These are phyloP conservation scores for Dolichotis patagonum DNA, from an alignment of 2,113 vertebrate species.

Conservation along the genomic window DNA sequence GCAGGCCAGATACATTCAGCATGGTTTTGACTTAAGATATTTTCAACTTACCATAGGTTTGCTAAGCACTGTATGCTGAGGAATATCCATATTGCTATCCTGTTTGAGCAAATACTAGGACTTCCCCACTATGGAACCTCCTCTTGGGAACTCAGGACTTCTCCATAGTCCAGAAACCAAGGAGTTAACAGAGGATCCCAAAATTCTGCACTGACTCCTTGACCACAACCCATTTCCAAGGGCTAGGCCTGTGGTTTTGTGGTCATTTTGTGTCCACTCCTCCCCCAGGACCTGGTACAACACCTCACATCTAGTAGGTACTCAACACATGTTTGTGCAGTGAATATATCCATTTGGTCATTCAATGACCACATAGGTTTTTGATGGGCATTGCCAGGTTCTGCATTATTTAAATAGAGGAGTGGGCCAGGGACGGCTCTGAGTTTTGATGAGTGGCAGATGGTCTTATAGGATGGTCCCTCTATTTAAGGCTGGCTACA, in stretches of 20 bases:
- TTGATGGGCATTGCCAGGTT: neutral
- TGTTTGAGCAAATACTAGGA: neutral
- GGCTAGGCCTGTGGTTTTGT: neutral
- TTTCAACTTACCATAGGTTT: neutral
- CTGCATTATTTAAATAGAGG: neutral
- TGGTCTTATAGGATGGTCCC: neutral
- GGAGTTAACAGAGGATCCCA: neutral
- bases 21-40: neutral
- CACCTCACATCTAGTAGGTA: neutral
- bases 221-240: neutral
- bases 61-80: neutral
- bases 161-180: neutral
- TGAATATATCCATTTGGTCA: slow-evolving; percentile 12
- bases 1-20: neutral
- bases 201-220: neutral
- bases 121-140: neutral
- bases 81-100: neutral
- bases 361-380: neutral
- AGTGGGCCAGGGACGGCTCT: neutral
- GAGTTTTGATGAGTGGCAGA: neutral
- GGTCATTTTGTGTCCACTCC: neutral
- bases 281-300: neutral
- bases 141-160: neutral
- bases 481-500: neutral
- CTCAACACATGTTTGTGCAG: neutral